These are phyloP conservation scores for Cactoblastis cactorum DNA, from an alignment of 2,888 invertebrate species.

Conservation along the genomic window DNA sequence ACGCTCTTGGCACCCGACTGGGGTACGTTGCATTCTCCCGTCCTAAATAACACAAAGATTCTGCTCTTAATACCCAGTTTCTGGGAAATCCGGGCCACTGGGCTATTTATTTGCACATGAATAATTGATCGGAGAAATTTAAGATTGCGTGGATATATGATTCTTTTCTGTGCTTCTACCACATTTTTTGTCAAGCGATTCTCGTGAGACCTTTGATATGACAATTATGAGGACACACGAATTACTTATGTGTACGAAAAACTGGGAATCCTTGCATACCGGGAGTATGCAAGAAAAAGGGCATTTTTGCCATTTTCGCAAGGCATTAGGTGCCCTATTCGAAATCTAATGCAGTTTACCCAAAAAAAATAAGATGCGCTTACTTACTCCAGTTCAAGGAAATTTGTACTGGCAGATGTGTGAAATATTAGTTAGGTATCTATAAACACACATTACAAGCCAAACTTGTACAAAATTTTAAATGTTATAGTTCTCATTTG, in stretches of 20 bases:
- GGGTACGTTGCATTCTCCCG: conserved; percentile 62
- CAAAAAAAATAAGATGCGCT: no score
- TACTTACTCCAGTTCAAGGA: no score
- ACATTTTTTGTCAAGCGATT: no score
- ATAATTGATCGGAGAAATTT: conserved; percentile 8
- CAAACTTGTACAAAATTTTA: neutral
- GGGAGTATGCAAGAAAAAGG: no score
- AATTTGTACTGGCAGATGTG: no score
- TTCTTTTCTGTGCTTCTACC: no score
- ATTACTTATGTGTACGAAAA: no score
- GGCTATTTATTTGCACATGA: conserved; percentile 25
- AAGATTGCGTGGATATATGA: neutral
- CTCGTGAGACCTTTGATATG: neutral
- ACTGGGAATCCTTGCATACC: no score
- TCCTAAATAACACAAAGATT: conserved; percentile 69
- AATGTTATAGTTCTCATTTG: neutral
- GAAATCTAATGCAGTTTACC: no score
- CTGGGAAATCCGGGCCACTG: conserved; percentile 48
- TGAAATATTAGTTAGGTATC: neutral
- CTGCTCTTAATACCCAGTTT: conserved; percentile 67
- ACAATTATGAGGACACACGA: neutral
- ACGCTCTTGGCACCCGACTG: conserved; percentile 67
- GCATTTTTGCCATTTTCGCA: no score
- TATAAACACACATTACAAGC: neutral
- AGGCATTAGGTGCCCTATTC: no score